Conservation (phyloP, 2,797 vertebrate genomes). For the Neostethus bicornis region DNA sequence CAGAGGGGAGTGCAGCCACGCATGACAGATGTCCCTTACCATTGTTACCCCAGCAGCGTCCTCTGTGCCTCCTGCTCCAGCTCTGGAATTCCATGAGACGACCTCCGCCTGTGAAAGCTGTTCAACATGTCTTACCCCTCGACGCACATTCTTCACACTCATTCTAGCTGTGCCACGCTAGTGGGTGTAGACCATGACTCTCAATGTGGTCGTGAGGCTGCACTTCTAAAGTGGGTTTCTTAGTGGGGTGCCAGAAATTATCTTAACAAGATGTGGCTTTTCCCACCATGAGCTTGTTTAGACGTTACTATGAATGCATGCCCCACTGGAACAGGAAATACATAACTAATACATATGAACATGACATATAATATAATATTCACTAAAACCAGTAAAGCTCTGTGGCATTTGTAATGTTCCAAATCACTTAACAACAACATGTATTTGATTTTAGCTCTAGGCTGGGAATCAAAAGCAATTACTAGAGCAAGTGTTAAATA, state of each 20-base stretch:
- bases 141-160: slow-evolving; percentile 16
- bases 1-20: slow-evolving; percentile 81
- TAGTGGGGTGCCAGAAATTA: slow-evolving; percentile 49
- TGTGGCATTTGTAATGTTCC: slow-evolving; percentile 29
- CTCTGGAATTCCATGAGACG: slow-evolving; percentile 77
- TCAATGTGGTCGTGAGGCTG: slow-evolving; percentile 31
- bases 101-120: slow-evolving; percentile 60
- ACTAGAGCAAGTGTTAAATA: slow-evolving; percentile 46
- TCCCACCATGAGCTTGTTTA: slow-evolving; percentile 31
- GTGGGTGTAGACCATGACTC: slow-evolving; percentile 26
- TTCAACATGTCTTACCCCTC: slow-evolving; percentile 36
- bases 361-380: slow-evolving; percentile 54
- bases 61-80: slow-evolving; percentile 75
- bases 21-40: slow-evolving; percentile 84
- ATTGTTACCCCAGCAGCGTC: slow-evolving; percentile 80
- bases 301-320: not conserved
- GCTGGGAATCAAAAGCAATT: slow-evolving; percentile 38
- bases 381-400: slow-evolving; percentile 50
- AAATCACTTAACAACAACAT: slow-evolving; percentile 30
- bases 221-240: slow-evolving; percentile 34
- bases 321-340: slow-evolving; percentile 6
- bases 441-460: slow-evolving; percentile 16
- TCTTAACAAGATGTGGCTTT: slow-evolving; percentile 35
- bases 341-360: slow-evolving; percentile 9
- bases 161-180: slow-evolving; percentile 7